A percentile compares a stretch with the other conserved stretches of the same genome.
phyloP scores from a whole-genome alignment of 2,888 invertebrate species.

The Papilio gigon region DNA sequence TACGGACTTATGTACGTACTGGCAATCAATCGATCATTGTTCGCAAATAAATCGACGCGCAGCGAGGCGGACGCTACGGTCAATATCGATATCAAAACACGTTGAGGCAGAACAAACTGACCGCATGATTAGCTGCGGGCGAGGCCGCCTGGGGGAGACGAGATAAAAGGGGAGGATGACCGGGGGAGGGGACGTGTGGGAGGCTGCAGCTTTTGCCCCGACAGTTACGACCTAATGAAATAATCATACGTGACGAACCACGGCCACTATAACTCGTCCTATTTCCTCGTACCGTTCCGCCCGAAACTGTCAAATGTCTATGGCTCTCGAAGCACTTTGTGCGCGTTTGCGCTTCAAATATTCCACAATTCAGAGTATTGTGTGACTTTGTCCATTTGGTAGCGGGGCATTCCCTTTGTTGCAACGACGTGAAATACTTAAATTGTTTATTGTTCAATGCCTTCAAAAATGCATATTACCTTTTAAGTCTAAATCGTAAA shows the following conservation, averaged over 20 bases:
- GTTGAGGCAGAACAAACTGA: slow-evolving; percentile 83
- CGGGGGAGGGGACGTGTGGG: slow-evolving; percentile 29
- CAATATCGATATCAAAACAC: slow-evolving; percentile 83
- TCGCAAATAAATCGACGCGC: slow-evolving; percentile 81
- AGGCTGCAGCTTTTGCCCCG: slow-evolving; percentile 74
- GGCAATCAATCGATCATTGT: slow-evolving; percentile 82
- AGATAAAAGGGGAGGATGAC: slow-evolving; percentile 42
- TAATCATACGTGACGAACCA: slow-evolving; percentile 81
- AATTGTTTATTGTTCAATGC: slow-evolving; percentile 1
- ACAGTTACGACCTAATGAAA: slow-evolving; percentile 82
- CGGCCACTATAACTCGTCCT: slow-evolving; percentile 69
- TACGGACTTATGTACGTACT: slow-evolving; percentile 70
- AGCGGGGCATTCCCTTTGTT: slow-evolving; percentile 10
- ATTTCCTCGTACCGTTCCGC: slow-evolving; percentile 42
- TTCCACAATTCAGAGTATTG: slow-evolving; percentile 23
- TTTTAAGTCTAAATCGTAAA: not conserved
- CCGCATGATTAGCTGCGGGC: slow-evolving; percentile 82
- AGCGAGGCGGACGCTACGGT: slow-evolving; percentile 77
- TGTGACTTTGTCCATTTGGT: slow-evolving; percentile 10
- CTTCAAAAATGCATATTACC: not conserved
- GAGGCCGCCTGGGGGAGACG: slow-evolving; percentile 63
- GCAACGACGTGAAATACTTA: not conserved
- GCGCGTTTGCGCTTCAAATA: slow-evolving; percentile 20
- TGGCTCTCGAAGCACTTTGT: slow-evolving; percentile 14
- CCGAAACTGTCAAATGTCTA: slow-evolving; percentile 30